Conservation (phyloP, 2,113 vertebrate genomes). For the Dromiciops gliroides region DNA sequence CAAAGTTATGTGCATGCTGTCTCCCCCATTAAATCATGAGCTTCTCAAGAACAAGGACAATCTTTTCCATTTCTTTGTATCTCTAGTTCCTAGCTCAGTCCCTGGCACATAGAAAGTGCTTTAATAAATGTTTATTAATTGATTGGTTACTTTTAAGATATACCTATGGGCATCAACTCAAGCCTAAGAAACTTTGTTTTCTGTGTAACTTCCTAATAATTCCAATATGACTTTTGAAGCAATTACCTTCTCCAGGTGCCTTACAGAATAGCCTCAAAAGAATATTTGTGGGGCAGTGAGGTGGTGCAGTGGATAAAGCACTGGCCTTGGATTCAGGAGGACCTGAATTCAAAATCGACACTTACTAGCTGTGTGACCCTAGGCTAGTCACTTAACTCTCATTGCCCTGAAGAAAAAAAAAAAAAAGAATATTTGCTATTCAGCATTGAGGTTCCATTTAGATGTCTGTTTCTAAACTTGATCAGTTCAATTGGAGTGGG, state of each 20-base stretch:
- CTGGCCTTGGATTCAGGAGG: no score
- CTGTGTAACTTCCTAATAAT: not conserved
- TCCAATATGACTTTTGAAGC: not conserved
- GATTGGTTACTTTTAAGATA: not conserved
- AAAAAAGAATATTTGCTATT: constrained; percentile 87
- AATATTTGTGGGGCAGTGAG: not conserved
- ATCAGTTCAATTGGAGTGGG: constrained; percentile 94
- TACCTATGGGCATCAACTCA: not conserved
- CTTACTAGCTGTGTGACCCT: no score
- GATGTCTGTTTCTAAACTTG: constrained; percentile 95
- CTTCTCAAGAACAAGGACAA: not conserved
- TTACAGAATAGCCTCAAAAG: constrained; percentile 93
- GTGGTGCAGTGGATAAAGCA: no score
- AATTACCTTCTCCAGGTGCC: constrained; percentile 86
- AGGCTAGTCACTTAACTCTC: no score
- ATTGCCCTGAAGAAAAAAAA: no score
- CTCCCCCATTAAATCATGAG: not conserved
- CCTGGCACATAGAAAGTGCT: not conserved
- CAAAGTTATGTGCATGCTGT: not conserved
- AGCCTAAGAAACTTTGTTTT: not conserved
- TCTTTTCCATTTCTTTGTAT: not conserved
- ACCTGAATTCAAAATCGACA: no score
- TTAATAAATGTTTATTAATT: not conserved
- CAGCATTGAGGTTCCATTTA: constrained; percentile 92
- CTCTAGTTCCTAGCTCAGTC: not conserved